Evolutionary conservation across 2,113 vertebrate species (phyloP).

Genomic region (Coptodon bakossiorum): DNA sequence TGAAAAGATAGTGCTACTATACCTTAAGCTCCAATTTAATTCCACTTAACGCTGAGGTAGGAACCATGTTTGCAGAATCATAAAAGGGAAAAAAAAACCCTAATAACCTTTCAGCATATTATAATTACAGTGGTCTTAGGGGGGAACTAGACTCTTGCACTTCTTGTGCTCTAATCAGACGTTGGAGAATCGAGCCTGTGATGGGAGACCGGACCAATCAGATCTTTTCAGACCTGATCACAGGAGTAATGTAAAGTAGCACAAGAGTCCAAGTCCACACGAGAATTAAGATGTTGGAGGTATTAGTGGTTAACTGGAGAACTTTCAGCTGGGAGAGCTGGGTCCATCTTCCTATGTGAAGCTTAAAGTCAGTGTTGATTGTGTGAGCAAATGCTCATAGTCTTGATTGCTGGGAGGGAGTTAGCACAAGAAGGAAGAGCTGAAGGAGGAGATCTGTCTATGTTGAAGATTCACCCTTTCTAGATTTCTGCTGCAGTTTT

Average conservation of each 20-base stretch:
- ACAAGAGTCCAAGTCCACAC: background rate
- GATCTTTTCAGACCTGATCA: background rate
- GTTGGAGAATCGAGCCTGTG: background rate
- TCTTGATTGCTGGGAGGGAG: background rate
- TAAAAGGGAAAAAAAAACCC: background rate
- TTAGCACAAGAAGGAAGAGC: background rate
- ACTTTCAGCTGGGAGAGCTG: background rate
- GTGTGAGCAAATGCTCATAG: background rate
- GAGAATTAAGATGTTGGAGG: background rate
- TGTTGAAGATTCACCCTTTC: background rate
- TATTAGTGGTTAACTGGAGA: background rate
- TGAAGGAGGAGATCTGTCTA: background rate
- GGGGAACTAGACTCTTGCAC: background rate
- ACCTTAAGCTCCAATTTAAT: background rate
- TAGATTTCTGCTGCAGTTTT: background rate
- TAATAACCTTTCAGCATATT: background rate
- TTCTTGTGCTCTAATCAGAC: background rate
- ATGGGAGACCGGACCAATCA: background rate
- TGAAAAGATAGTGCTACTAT: constrained; percentile 10
- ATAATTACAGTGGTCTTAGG: background rate
- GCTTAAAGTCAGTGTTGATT: background rate
- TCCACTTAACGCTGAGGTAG: background rate
- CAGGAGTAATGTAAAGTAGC: background rate
- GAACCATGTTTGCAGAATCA: background rate
- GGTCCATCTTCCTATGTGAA: background rate